Conservation (phyloP, 1,140 invertebrate species). For the Zaprionus tsacasi region DNA sequence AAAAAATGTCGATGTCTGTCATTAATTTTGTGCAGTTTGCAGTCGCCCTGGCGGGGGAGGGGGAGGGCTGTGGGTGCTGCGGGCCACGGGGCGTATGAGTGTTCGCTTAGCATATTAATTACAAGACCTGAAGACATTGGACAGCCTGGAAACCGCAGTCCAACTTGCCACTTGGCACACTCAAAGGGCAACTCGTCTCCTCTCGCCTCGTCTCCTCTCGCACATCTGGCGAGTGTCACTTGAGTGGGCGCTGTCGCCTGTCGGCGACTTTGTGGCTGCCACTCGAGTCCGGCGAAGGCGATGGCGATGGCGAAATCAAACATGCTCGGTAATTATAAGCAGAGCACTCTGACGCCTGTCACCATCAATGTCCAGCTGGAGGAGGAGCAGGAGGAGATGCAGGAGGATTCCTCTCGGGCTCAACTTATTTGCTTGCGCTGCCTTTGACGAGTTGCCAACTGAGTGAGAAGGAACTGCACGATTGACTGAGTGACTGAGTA, state of each 20-base stretch:
- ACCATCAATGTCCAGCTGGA: conserved; percentile 37
- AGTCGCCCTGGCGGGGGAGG: neutral
- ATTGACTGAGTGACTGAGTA: neutral
- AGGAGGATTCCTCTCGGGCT: conserved; percentile 9
- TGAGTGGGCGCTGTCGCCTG: conserved; percentile 10
- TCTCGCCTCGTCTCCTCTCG: too few species aligned
- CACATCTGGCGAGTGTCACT: conserved; percentile 12
- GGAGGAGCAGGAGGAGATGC: neutral
- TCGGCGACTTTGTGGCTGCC: conserved; percentile 31
- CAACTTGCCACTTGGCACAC: neutral
- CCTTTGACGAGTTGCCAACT: conserved; percentile 23
- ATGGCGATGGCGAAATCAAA: conserved; percentile 35
- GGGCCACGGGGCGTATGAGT: conserved; percentile 1
- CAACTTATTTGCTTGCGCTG: conserved; percentile 47
- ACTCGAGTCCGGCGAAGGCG: too few species aligned
- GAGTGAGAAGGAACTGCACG: neutral
- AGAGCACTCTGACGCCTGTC: conserved; percentile 29
- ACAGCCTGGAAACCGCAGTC: conserved; percentile 2
- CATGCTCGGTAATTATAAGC: conserved; percentile 45
- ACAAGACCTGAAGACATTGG: conserved; percentile 31
- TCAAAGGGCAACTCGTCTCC: too few species aligned
- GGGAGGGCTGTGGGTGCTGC: neutral
- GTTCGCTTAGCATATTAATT: conserved; percentile 45
- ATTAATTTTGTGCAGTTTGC: conserved; percentile 50
- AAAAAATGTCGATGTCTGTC: conserved; percentile 40